Base-by-base conservation (phyloP, 2,113 vertebrate species). In the Oryzias melastigma region DNA sequence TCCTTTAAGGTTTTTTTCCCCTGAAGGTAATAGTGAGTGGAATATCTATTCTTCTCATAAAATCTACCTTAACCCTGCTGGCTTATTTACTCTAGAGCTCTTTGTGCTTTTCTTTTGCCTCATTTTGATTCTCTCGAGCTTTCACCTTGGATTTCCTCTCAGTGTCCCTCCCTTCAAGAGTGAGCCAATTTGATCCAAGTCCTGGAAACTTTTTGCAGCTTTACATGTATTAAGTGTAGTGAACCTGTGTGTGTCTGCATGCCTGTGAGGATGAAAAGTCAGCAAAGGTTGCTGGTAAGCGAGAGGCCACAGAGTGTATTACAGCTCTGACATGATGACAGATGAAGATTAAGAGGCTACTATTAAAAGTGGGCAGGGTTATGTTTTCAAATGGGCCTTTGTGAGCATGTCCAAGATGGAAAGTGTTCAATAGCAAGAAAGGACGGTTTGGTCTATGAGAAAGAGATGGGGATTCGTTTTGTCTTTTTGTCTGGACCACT, bases 311-410 rank as follows among this genome's bases (percentile, higher is more conserved):
- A 25, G 71, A 82, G 78, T 77, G 60, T 62, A 71, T 42, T 79
- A 24, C 71, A 76, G 61, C 73, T 72, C 77, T 71, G 64, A 73
- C 54, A 74, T 44, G 86, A 90, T 90, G 89, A 92, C 84, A 88
- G 85, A 90, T 86, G 72, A 90, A 90, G 88, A 92, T 89, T 87
- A 90, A 91, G 86, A 84, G 68, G 56, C 71, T 73, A 72, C 81
- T 84, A 80, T 85, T 72, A 80, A 86, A 87, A 80, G 52, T 75
- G 64, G 83, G 79, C 35, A 80, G 80, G 68, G 64, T 61, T 72
- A 67, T 84, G 57, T 84, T 72, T 73, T 80, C 64, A 62, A 76
- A 83, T 63, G 65, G 47, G 67, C 58, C 19, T 62, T 47, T 76
- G 66, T 62, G 73, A 82, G 82, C 85, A 81, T 80, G 83, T 90